Evolutionary conservation across 2,113 vertebrate species (phyloP), one percentile per base, ranked within the genome.

Genomic region (Malurus melanocephalus): DNA sequence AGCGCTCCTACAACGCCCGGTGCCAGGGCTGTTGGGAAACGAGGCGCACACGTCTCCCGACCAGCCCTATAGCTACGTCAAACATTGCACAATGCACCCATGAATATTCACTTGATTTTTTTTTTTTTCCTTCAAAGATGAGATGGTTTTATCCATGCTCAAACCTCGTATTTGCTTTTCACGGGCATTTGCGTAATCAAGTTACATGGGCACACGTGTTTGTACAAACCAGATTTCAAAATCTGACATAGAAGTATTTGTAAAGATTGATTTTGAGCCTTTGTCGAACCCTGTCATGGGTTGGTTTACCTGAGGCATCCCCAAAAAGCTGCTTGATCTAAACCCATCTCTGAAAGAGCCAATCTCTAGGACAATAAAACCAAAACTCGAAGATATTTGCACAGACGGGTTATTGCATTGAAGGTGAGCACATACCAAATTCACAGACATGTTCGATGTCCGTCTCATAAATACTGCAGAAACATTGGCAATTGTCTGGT

Each of bases 321-420:
- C 35, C 46, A 7, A 52, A 80, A 80, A 68, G 40, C 61, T 67
- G 28, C 78, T 59, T 22, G 45, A 66, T 51, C 17, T 57, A 75
- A 75, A 51, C 45, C 17, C 45, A 21, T 66, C 26, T 66, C 26
- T 17, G 30, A 42, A 51, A 57, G 30, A 32, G 32, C 15, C 21
- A 27, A 18, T 43, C 26, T 84, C 32, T 59, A 11, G 30, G 11
- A 23, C 21, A 35, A 32, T 24, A 30, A 73, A 75, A 66, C 3
- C n/a, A 33, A n/a, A 60, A 26, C 11, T 7, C 4, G 8, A 33
- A 51, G 16, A 17, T 7, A 0, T 38, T 30, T 30, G 20, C 11
- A 14, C 4, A n/a, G 22, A 24, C 0, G 1, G 12, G 16, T 24
- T 69, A 21, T 45, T 9, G 3, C 7, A 0, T 0, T 5, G 52